Base-by-base conservation (phyloP, 2,888 invertebrate genomes). In the Tetragonula carbonaria region DNA sequence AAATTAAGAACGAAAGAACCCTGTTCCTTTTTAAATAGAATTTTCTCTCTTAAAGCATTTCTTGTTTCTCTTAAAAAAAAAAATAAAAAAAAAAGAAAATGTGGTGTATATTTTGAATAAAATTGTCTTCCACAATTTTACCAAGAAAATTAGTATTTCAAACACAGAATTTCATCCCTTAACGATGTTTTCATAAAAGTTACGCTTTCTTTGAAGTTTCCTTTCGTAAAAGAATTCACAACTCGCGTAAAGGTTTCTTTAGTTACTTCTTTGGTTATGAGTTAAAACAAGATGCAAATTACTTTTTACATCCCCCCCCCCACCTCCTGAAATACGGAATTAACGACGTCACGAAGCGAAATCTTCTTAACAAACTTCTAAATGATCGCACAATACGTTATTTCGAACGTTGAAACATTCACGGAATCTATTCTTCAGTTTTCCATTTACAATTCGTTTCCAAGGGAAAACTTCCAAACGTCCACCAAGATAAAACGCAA, bases 131-230 rank as follows among this genome's bases (percentile, higher is more conserved):
- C 4, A 23, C 16, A 11, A 23, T 16, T n/a, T 33, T 18, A n/a
- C 70, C 8, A 21, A 59, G 62, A 13, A 76, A 76, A 76, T 76
- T 76, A 76, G 76, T 76, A 62, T 76, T 70, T 51, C 62, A 23
- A 57, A 28, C 67, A 18, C 13, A 11, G 23, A 50, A 11, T 28
- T 57, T 50, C 28, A 57, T 23, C 23, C 45, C 23, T 18, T 11
- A 45, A 55, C 55, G 55, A 14, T 50, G 21, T 50, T 50, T 57
- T 68, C 68, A 33, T 28, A 68, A 21, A 59, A 59, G n/a, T 21
- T 50, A 16, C 28, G 62, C 28, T n/a, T n/a, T 33, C 16, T 21
- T 77, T 38, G 18, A 14, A 14, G 16, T 51, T 18, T 14, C 21
- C 11, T 53, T 51, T 1, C 23, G 38, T 21, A 8, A 33, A 77